phyloP scores from a whole-genome alignment of 2,113 vertebrate species.

The Rhombomys opimus region DNA sequence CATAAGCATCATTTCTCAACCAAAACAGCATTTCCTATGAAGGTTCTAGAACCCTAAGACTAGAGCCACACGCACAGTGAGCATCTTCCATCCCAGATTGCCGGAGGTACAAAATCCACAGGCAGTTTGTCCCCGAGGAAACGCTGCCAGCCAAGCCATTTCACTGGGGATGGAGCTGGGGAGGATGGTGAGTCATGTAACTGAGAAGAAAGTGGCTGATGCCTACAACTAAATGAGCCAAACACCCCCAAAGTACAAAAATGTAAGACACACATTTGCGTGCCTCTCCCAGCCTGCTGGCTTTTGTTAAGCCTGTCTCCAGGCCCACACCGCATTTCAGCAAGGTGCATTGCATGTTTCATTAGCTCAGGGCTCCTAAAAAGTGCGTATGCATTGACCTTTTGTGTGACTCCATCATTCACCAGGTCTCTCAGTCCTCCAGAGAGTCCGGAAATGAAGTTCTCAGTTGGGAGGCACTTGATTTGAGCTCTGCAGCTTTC shows the following conservation, averaged over 20 bases:
- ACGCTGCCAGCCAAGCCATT: background rate
- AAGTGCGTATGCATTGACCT: background rate
- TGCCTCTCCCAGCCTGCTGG: slow-evolving; percentile 21
- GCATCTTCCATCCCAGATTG: background rate
- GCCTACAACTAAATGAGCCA: background rate
- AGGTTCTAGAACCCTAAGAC: background rate
- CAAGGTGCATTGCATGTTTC: background rate
- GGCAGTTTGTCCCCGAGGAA: background rate
- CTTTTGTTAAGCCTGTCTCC: slow-evolving; percentile 60
- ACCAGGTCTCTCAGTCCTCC: background rate
- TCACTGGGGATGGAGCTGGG: background rate
- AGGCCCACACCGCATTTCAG: background rate
- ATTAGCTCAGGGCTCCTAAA: slow-evolving; percentile 21
- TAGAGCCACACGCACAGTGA: background rate
- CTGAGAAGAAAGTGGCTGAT: slow-evolving; percentile 25
- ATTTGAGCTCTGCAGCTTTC: background rate
- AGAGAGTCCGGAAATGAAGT: background rate
- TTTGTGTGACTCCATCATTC: background rate
- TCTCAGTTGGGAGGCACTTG: background rate
- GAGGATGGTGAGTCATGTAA: background rate
- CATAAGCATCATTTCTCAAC: background rate
- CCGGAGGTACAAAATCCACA: background rate
- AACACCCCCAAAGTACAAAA: background rate
- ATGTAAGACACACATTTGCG: background rate
- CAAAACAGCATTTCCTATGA: background rate